Percentiles rank a stretch among this genome's conserved stretches.
These are phyloP conservation scores for Lepilemur septentrionalis DNA, from an alignment of 2,797 vertebrate species.

Conservation along the genomic window DNA sequence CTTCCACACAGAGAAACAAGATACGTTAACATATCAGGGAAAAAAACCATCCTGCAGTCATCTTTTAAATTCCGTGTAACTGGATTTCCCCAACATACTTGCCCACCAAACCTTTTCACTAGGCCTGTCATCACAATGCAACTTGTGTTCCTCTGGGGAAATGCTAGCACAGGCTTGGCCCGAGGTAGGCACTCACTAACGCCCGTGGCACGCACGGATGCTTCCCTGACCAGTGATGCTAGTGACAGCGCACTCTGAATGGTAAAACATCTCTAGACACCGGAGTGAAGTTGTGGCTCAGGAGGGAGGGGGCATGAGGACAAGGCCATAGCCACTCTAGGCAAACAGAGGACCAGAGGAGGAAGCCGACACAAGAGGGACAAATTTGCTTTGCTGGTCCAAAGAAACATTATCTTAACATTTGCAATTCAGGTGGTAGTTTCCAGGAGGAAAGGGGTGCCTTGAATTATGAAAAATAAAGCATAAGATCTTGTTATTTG, in stretches of 20 bases:
- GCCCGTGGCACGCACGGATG: background rate
- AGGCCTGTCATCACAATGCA: background rate
- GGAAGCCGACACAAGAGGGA: background rate
- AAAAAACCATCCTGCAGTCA: background rate
- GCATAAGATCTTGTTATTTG: background rate
- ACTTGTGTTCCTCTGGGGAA: background rate
- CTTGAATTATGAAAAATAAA: slow-evolving; percentile 20
- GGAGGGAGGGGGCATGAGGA: background rate
- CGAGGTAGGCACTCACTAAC: background rate
- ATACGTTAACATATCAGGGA: background rate
- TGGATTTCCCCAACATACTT: background rate
- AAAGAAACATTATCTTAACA: background rate
- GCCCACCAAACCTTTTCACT: background rate
- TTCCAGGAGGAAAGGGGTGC: background rate
- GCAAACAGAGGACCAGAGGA: background rate
- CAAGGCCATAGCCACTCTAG: background rate
- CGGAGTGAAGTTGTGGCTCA: background rate
- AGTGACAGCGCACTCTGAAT: background rate
- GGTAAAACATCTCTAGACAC: background rate
- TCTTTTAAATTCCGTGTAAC: background rate
- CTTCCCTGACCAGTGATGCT: background rate
- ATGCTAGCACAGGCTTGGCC: background rate
- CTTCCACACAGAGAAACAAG: background rate
- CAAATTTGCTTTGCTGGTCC: background rate
- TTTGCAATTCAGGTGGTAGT: background rate